Evolutionary conservation across 2,888 invertebrate species (phyloP).

Genomic region (Oscheius sp.): DNA sequence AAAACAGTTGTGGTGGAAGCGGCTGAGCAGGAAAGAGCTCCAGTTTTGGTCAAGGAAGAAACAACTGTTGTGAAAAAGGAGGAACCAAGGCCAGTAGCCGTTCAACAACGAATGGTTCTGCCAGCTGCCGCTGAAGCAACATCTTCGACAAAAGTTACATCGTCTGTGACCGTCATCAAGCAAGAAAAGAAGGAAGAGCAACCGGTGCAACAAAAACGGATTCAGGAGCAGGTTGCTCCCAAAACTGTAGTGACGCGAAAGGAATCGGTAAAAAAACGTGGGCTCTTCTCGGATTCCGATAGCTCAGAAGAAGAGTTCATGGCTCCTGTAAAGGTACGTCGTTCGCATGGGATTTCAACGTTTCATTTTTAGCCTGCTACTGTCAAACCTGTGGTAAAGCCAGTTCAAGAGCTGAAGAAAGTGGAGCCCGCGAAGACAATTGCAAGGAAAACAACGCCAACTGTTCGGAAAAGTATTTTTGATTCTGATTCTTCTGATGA

Average conservation of each 20-base stretch:
- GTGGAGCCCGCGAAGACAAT: not conserved
- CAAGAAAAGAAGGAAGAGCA: no score
- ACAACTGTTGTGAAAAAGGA: not conserved
- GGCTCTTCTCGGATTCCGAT: slow-evolving; percentile 20
- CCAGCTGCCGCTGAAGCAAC: no score
- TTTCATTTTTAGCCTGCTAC: not conserved
- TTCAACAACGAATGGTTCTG: no score
- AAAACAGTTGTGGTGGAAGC: not conserved
- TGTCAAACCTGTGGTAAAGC: not conserved
- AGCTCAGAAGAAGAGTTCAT: slow-evolving; percentile 8
- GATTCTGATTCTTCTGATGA: slow-evolving; percentile 37
- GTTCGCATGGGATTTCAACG: not conserved
- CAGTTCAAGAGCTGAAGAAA: not conserved
- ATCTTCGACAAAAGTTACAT: no score
- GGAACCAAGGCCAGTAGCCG: no score
- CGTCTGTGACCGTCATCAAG: no score
- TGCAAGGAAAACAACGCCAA: not conserved
- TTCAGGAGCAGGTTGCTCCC: no score
- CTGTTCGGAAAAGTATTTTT: slow-evolving; percentile 38
- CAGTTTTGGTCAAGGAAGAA: not conserved
- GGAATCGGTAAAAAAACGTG: not conserved
- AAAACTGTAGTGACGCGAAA: no score
- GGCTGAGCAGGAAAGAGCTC: no score
- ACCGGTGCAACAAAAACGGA: no score
- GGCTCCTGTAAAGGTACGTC: not conserved